Evolutionary conservation across 2,888 invertebrate species (phyloP), one percentile per base, ranked within the genome.

Genomic region (Nomada goodeniana): DNA sequence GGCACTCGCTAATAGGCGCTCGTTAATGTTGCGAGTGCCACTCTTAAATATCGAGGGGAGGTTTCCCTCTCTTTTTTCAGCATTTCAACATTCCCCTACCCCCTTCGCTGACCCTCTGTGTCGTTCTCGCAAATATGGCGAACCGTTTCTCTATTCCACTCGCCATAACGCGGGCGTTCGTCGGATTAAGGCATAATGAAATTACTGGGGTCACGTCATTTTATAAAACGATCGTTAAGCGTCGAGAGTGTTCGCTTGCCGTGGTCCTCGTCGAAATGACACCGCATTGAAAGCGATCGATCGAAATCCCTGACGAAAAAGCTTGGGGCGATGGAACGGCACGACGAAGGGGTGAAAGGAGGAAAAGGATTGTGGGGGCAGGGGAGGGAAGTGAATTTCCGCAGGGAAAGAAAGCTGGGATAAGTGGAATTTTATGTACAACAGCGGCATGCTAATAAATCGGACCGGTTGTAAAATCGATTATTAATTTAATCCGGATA

Each of bases 221-320:
- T 83, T 78, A 78, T 85, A 85, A 85, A 86, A 83, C 78, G 83
- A 85, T 86, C 80, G 71, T 86, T 83, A 76, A 78, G 71, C 78
- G 71, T 78, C 64, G 76, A 83, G 80, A 86, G 83, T 76, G 80
- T 71, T 75, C 77, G 72, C 71, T 73, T 52, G 82, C 53, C 82
- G 53, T 72, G 60, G 77, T 60, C 75, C 74, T 80, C 80, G 82
- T 76, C 71, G 73, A 77, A 84, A 81, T 82, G 81, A 76, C 78
- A 84, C 76, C 85, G 70, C 82, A 77, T 75, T 80, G 77, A 83
- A 83, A 82, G 76, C 82, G 81, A 78, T 81, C 84, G 81, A 85
- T 78, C 81, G 81, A 76, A 74, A 73, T 77, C 76, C 73, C 81
- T 64, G 67, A 47, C 63, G 42, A 80, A 80, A 82, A 74, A 79